Base-by-base conservation (phyloP, 2,113 vertebrate species). In the Aleadryas rufinucha region DNA sequence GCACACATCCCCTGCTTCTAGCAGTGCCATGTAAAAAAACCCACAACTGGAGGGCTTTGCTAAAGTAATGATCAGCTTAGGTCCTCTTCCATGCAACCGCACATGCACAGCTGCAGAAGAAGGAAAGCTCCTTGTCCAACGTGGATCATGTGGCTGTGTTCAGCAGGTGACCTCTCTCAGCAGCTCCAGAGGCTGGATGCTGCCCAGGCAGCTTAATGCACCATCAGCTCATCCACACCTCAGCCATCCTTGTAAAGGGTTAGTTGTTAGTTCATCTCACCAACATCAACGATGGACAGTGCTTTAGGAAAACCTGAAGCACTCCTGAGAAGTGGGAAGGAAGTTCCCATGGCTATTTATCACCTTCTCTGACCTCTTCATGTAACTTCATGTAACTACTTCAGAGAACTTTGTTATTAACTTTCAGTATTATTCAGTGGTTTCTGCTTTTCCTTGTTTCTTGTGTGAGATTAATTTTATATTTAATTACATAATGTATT, bases 101-200 rank as follows among this genome's bases (percentile, higher is more conserved):
- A 69, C 18, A 5, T 10, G 15, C 1, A 4, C 35, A 17, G 39
- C 11, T 31, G 17, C 27, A 82, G 65, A 27, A 78, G 49, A 44
- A 45, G 5, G 6, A 47, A n/a, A 63, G 21, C 15, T 52, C 23
- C 30, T 54, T 53, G n/a, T 16, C 21, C 16, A 3, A 0, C 7
- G 39, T 28, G 39, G 45, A 11, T 21, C 3, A 2, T 1, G 2
- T 16, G 37, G 18, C 21, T 19, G 2, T 77, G 19, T 26, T 54
- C 31, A 8, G 16, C 37, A 47, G 35, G 16, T 37, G 63, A 35
- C 6, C 39, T 16, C 3, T 3, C 31, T 41, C 54, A 56, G 65
- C 42, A 78, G 74, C 30, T 68, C 23, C 8, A 4, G n/a, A 57
- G 12, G 12, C 35, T 70, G 59, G 17, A 54, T 60, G n/a, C 54